Evolutionary conservation across 2,888 invertebrate species (phyloP), one percentile per base, ranked within the genome.

Genomic region (Harpagoxenus sublaevis): DNA sequence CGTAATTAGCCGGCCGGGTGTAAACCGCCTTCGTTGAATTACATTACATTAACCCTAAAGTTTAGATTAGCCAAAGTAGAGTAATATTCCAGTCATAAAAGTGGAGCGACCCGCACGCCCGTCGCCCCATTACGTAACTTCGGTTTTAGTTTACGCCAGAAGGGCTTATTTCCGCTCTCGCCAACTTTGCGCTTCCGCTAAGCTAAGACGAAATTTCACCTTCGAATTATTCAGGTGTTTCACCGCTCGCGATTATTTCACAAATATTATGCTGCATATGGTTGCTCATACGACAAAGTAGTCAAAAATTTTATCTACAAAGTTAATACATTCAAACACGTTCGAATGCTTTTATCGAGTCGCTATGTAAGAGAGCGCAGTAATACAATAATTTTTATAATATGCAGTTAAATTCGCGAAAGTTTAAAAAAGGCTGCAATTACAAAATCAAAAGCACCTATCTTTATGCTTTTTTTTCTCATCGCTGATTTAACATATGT

Each of bases 31-130:
- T 79, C 60, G 60, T n/a, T 60, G 39, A 79, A 79, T 79, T 71
- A 79, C 57, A 39, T 79, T 79, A 71, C 71, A 71, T 79, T 79
- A 79, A 55, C 79, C 48, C 60, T 79, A 71, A 79, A 60, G 79
- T 79, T 79, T 79, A 79, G 45, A 71, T 79, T 79, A 79, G 45
- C 79, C 71, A 60, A 71, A 79, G 71, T 79, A 57, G 79, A 60
- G 71, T 71, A 55, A 60, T 71, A 79, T 79, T 71, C 71, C 48
- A 71, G 79, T 79, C 79, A 79, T 79, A 79, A 79, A 79, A 79
- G 71, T 79, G 57, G 79, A 71, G 71, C 79, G 79, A 79, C 35
- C 39, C 48, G 57, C 35, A 23, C 45, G 79, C 71, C 53, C 65
- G 65, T 66, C 45, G 57, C 70, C 35, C 60, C 71, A 79, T 79